Evolutionary conservation across 2,888 invertebrate species (phyloP), one percentile per base, ranked within the genome.

Genomic region (Hydrotaea diabolus): DNA sequence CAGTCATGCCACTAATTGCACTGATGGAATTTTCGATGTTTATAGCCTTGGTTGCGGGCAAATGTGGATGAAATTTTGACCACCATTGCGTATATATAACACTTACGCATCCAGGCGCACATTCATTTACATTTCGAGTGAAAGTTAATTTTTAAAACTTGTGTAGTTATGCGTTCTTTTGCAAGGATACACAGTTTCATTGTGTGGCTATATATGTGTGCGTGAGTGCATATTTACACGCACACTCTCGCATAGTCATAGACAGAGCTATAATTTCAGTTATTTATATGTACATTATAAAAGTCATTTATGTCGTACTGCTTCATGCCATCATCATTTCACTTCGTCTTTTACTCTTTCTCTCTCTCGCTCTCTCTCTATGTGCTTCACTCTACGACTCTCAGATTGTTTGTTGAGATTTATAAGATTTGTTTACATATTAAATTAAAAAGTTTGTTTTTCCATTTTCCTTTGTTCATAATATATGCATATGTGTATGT

Each of bases 351-450:
- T 2, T 7, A 4, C 31, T 31, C 2, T 2, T 7, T 31, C 3
- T 31, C 31, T 31, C 31, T 31, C 31, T 31, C 31, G 2, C 31
- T 31, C 31, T 31, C 31, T 31, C 31, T 43, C 43, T 9, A 1
- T 43, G 7, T 3, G 43, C 11, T 43, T 9, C 43, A 2, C 9
- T 43, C 15, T 1, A 43, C 9, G 43, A 43, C 9, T 43, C 15
- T 43, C 43, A 43, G 9, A 43, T 57, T 57, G 21, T 57, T 57
- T 57, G 57, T 57, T 19, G 19, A 57, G 57, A 57, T 57, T 57
- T 57, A 57, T 57, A 57, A 57, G 57, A 57, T 57, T 57, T 57
- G 57, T 57, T 57, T 57, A 57, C 11, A 19, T 21, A 57, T 57
- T 57, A 57, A 57, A 57, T 57, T 57, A 57, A 57, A 57, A 57